A percentile compares a stretch with the other conserved stretches of the same genome.
phyloP scores from a whole-genome alignment of 1,140 invertebrate species.

The Brachionus sp. region DNA sequence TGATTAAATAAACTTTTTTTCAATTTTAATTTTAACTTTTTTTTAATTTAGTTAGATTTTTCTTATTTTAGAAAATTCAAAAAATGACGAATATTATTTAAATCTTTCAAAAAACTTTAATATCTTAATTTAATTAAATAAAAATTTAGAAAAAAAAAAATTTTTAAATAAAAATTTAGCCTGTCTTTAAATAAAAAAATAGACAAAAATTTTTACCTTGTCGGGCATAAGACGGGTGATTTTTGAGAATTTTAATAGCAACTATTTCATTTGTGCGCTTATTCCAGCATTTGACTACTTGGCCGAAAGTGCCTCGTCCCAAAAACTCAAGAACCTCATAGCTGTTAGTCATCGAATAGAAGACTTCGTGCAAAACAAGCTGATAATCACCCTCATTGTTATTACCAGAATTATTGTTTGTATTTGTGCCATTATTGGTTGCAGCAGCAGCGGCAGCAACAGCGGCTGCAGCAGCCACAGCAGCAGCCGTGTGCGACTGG shows the following conservation, averaged over 20 bases:
- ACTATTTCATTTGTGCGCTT: conserved; percentile 99
- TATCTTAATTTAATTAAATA: no score
- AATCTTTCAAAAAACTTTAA: no score
- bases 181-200: no score
- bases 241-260: conserved; percentile 99
- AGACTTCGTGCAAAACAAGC: conserved; percentile 93
- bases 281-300: conserved; percentile 97
- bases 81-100: no score
- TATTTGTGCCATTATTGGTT: conserved; percentile 10
- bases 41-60: no score
- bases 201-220: conserved; percentile 61
- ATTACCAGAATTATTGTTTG: not conserved
- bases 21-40: no score
- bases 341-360: conserved; percentile 80
- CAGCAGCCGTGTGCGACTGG: not conserved
- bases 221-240: conserved; percentile 97
- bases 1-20: no score
- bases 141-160: no score
- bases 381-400: conserved; percentile 89
- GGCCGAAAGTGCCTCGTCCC: conserved; percentile 95
- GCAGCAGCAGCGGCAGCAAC: not conserved
- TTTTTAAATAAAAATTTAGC: not conserved
- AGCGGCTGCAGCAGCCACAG: not conserved
- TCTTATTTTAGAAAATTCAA: no score
- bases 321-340: conserved; percentile 98